Percentiles rank a stretch among this genome's conserved stretches.
phyloP scores from a whole-genome alignment of 2,113 vertebrate genomes.

The Antigone vipio region DNA sequence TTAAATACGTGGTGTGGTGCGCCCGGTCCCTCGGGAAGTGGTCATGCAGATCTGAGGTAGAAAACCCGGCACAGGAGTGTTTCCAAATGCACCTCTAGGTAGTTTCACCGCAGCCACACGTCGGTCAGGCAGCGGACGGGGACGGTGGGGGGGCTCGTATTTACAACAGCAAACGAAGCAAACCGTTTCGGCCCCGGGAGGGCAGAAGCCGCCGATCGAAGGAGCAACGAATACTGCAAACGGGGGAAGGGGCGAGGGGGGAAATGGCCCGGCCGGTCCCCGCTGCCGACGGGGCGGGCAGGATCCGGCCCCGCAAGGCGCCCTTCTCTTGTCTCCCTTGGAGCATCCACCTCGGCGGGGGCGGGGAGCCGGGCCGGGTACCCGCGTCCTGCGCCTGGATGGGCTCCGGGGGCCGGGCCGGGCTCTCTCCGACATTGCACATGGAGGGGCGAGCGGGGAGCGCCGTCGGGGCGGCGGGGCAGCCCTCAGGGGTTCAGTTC shows the following conservation, averaged over 20 bases:
- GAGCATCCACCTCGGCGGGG: neutral
- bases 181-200: neutral
- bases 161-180: constrained; percentile 44
- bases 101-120: constrained; percentile 77
- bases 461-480: neutral
- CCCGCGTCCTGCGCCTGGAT: neutral
- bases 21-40: constrained; percentile 70
- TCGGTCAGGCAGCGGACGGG: constrained; percentile 11
- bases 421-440: constrained; percentile 43
- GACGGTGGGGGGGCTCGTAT: neutral
- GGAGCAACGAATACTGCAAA: neutral
- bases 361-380: neutral
- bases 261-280: neutral
- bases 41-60: constrained; percentile 80
- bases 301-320: neutral
- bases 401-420: neutral
- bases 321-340: neutral
- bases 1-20: constrained; percentile 71
- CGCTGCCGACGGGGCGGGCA: neutral
- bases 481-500: constrained; percentile 89
- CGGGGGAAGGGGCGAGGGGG: neutral
- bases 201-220: constrained; percentile 14
- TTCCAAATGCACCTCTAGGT: constrained; percentile 74
- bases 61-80: constrained; percentile 68
- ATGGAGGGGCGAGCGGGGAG: neutral